phyloP scores from a whole-genome alignment of 1,140 invertebrate species.

The Nilaparvata lugens region DNA sequence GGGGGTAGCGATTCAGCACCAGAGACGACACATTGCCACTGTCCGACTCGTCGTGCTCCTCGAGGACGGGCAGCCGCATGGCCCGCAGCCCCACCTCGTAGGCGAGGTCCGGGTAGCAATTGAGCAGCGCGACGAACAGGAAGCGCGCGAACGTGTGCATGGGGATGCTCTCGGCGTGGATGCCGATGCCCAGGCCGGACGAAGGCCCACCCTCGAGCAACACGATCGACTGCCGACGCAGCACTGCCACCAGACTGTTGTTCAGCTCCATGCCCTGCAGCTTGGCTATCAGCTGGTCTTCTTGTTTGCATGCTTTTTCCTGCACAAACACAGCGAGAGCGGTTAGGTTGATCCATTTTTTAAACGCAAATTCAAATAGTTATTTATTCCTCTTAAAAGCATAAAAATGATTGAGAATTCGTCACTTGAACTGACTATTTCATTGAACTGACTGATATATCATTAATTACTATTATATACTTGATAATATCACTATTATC shows the following conservation, averaged over 20 bases:
- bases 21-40: conserved; percentile 36
- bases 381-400: too few relatives aligned
- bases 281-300: conserved; percentile 64
- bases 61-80: conserved; percentile 62
- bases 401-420: too few relatives aligned
- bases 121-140: conserved; percentile 63
- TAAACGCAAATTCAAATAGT: too few relatives aligned
- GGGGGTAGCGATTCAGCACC: conserved; percentile 48
- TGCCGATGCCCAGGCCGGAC: conserved; percentile 61
- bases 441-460: too few relatives aligned
- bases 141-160: conserved; percentile 77
- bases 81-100: conserved; percentile 55
- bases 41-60: conserved; percentile 53
- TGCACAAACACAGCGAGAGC: conserved; percentile 20
- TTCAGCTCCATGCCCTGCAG: conserved; percentile 69
- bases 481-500: too few relatives aligned
- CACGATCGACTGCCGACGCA: conserved; percentile 47
- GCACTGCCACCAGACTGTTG: conserved; percentile 50
- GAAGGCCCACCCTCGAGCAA: conserved; percentile 61
- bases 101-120: conserved; percentile 63
- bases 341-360: too few relatives aligned
- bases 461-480: too few relatives aligned
- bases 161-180: conserved; percentile 67
- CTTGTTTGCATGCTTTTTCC: conserved; percentile 62
- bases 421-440: too few relatives aligned